These are phyloP conservation scores for Apteryx owenii DNA, from an alignment of 2,113 vertebrate genomes.

Conservation along the genomic window DNA sequence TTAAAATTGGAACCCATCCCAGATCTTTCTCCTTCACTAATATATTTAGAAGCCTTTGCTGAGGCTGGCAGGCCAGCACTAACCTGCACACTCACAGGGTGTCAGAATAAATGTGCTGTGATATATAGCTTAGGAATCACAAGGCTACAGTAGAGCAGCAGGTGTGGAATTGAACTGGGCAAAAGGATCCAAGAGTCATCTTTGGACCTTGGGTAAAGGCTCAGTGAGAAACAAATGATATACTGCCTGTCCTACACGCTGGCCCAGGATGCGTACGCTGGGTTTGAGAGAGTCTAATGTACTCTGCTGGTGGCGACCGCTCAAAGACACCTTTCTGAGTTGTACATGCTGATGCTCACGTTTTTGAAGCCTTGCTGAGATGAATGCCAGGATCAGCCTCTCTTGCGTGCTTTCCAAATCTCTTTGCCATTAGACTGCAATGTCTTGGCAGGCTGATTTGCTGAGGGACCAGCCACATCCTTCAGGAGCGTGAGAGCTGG, in stretches of 20 bases:
- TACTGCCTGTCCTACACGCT: background rate
- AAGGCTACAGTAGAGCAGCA: constrained; percentile 19
- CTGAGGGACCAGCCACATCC: background rate
- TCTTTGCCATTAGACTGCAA: background rate
- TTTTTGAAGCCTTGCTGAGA: background rate
- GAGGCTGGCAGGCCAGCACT: constrained; percentile 50
- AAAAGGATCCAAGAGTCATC: background rate
- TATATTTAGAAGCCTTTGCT: constrained; percentile 58
- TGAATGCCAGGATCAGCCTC: background rate
- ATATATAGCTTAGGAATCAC: background rate
- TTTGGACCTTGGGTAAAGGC: background rate
- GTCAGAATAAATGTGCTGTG: constrained; percentile 25
- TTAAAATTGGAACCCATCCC: constrained; percentile 60
- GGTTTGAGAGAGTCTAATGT: background rate
- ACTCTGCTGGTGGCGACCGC: background rate
- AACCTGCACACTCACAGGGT: background rate
- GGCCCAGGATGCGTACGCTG: background rate
- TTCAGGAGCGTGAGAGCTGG: background rate
- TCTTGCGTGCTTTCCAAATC: background rate
- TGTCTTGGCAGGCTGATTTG: background rate
- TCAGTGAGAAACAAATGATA: background rate
- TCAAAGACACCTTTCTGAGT: background rate
- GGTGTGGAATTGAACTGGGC: background rate
- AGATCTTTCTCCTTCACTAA: constrained; percentile 41
- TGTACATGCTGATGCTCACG: rapidly evolving